phyloP scores from a whole-genome alignment of 2,888 invertebrate genomes.

The Protophormia terraenovae region DNA sequence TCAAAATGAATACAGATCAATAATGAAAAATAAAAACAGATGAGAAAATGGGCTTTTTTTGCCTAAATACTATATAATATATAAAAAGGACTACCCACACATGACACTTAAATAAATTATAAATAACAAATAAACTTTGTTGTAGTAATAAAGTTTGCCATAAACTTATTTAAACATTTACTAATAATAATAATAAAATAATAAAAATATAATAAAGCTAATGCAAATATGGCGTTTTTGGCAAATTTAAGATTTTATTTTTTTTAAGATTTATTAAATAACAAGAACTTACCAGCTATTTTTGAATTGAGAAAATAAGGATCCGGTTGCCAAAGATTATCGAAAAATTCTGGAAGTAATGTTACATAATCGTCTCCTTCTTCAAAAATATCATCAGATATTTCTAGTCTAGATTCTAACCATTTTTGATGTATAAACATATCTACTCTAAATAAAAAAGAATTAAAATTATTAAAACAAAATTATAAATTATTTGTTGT shows the following conservation, averaged over 20 bases:
- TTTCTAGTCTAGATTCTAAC: constrained; percentile 88
- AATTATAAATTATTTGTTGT: neutral
- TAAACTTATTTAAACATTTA: neutral
- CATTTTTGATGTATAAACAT: constrained; percentile 92
- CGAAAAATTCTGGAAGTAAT: constrained; percentile 89
- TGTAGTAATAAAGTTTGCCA: too few relatives aligned
- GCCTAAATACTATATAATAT: neutral
- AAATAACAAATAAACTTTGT: too few relatives aligned
- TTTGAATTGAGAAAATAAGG: constrained; percentile 93
- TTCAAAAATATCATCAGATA: constrained; percentile 90
- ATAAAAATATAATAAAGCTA: too few relatives aligned
- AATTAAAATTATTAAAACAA: constrained; percentile 8
- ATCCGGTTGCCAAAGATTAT: constrained; percentile 94
- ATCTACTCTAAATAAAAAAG: constrained; percentile 85
- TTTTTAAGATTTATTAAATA: neutral
- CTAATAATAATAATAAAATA: too few relatives aligned
- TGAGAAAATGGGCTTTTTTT: neutral
- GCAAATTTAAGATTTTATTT: neutral
- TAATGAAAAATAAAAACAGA: neutral
- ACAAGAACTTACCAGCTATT: constrained; percentile 86
- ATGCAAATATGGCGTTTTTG: constrained; percentile 8
- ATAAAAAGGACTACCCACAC: neutral
- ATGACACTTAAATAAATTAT: neutral
- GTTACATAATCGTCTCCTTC: constrained; percentile 91
- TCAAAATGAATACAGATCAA: constrained; percentile 35